A percentile compares a stretch with the other conserved stretches of the same genome.
Conservation (phyloP, 2,113 vertebrate species). For the Misgurnus mizolepis region DNA sequence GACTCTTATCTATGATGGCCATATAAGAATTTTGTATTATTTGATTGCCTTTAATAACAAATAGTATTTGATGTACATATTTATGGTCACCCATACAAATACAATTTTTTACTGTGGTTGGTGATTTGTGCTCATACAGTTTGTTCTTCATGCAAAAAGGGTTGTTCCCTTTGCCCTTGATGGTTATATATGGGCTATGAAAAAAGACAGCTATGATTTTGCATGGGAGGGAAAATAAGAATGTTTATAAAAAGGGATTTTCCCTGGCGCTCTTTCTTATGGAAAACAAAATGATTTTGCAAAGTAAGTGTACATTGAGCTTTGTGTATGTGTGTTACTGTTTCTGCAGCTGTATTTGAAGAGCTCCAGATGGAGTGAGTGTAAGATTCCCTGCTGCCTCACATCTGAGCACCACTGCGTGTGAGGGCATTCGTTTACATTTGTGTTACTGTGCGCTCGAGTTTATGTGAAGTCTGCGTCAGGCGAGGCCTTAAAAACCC, state of each 20-base stretch:
- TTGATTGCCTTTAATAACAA: slow-evolving; percentile 70
- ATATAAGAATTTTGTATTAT: slow-evolving; percentile 58
- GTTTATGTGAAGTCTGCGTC: not conserved
- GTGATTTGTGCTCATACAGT: not conserved
- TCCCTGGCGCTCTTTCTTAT: not conserved
- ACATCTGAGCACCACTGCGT: slow-evolving; percentile 46
- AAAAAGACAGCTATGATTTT: slow-evolving; percentile 10
- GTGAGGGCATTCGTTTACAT: not conserved
- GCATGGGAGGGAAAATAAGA: slow-evolving; percentile 25
- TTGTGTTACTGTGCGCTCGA: slow-evolving; percentile 9
- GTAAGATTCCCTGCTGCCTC: slow-evolving; percentile 51
- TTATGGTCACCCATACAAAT: slow-evolving; percentile 1
- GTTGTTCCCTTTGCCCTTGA: not conserved
- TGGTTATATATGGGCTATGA: not conserved
- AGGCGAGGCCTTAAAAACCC: slow-evolving; percentile 5
- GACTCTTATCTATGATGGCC: slow-evolving; percentile 39
- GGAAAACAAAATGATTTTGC: slow-evolving; percentile 22
- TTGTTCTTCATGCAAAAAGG: not conserved
- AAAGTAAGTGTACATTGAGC: not conserved
- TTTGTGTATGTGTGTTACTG: not conserved
- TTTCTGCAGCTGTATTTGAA: slow-evolving; percentile 20
- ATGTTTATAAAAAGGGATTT: slow-evolving; percentile 9
- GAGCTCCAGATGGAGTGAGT: slow-evolving; percentile 33
- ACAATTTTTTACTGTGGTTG: not conserved
- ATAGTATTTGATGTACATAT: slow-evolving; percentile 65